These are phyloP conservation scores for Sarcophaga bullata DNA, from an alignment of 1,140 invertebrate species.

Conservation along the genomic window DNA sequence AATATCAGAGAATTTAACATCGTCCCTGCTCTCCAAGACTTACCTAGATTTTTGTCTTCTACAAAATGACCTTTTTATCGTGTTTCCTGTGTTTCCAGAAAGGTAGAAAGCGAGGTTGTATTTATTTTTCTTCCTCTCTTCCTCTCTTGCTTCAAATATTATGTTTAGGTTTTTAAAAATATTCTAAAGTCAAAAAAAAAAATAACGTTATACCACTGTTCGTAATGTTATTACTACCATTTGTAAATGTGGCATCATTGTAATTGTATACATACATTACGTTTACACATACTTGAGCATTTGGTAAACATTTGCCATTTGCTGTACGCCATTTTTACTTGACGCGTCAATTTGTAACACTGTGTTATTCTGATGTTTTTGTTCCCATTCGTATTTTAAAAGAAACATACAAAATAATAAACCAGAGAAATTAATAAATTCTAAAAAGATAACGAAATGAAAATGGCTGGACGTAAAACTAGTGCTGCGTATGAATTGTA, in stretches of 20 bases:
- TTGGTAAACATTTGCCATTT: background rate
- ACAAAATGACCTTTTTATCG: too few species aligned
- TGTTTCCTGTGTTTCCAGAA: too few species aligned
- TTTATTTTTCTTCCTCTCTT: too few species aligned
- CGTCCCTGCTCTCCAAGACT: too few species aligned
- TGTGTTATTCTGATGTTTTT: background rate
- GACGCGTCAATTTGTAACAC: constrained; percentile 6
- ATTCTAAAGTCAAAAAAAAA: background rate
- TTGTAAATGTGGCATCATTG: background rate
- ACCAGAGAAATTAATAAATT: background rate
- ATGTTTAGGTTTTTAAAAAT: too few species aligned
- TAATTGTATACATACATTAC: constrained; percentile 3
- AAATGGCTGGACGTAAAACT: constrained; percentile 5
- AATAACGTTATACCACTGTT: background rate
- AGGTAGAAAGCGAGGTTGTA: too few species aligned
- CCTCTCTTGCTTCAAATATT: too few species aligned
- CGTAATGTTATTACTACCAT: too few species aligned
- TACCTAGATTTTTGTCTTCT: too few species aligned
- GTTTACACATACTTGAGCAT: constrained; percentile 3
- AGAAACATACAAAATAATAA: background rate
- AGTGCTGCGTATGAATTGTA: constrained; percentile 1
- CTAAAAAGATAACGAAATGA: background rate
- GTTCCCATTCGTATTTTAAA: too few species aligned
- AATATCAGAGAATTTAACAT: too few species aligned
- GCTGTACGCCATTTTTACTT: constrained; percentile 20